Base-by-base conservation (phyloP, 2,797 vertebrate species). In the Gallirallus australis region DNA sequence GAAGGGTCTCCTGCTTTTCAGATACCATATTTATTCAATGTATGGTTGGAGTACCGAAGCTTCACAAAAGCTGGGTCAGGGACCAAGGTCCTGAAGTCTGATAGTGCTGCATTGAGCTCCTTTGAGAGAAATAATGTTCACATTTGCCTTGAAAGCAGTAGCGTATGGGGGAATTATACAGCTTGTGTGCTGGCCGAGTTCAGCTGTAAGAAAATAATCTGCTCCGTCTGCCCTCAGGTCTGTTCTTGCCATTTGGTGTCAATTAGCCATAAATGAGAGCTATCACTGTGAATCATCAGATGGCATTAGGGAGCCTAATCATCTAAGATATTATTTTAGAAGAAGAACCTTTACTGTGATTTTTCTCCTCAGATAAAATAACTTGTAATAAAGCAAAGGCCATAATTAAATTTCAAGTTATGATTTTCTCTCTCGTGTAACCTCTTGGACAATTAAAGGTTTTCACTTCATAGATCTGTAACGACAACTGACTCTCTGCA, bases 321-420 rank as follows among this genome's bases (percentile, higher is more conserved):
- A 92, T 82, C 50, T 95, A 83, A 12, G 9, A 71, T 76, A 83
- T 25, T 68, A 90, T 91, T 95, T 96, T 91, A 95, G 82, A 94
- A 68, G 14, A 63, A 90, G 84, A 65, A 91, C 5, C 40, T 63
- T 89, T 53, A 40, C n/a, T 40, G 11, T 39, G 54, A 33, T 79
- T 96, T 96, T 94, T 90, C 20, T 92, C 61, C 53, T 93, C 31
- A 78, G 48, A 91, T 72, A 64, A 86, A 96, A 63, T 69, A 83
- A 76, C 57, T 90, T 78, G 57, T 35, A 82, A 93, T 95, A 91
- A 96, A 61, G 35, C 27, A 68, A 75, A 83, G 50, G 54, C 70
- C 60, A 89, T 95, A 82, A 97, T 97, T 96, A 96, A 97, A 90
- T 92, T 90, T 40, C 24, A 91, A 94, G 83, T 47, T 92, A 90